Conservation (phyloP, 2,797 vertebrate genomes). For the Cryptoblepharus egeriae region DNA sequence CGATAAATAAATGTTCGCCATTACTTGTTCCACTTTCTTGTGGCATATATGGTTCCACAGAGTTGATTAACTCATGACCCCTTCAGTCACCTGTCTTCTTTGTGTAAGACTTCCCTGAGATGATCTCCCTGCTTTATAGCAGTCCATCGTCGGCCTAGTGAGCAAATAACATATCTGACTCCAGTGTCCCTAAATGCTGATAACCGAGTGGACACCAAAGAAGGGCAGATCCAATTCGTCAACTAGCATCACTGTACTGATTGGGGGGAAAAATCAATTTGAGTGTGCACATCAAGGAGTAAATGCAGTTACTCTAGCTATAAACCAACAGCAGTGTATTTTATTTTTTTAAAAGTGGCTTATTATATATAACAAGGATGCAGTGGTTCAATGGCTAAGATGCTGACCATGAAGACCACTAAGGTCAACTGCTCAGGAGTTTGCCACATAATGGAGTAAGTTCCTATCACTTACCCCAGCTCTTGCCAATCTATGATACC, state of each 20-base stretch:
- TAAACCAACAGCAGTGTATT: neutral
- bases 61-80: neutral
- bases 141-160: neutral
- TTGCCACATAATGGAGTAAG: too few relatives aligned
- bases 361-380: too few relatives aligned
- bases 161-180: constrained; percentile 13
- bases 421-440: too few relatives aligned
- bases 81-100: neutral
- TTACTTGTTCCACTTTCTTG: neutral
- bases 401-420: too few relatives aligned
- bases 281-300: neutral
- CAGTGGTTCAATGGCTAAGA: too few relatives aligned
- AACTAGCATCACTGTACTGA: neutral
- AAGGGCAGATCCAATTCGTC: neutral
- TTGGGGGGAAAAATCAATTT: neutral
- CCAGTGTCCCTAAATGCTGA: constrained; percentile 1
- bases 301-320: neutral
- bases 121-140: neutral
- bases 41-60: neutral
- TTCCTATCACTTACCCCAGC: too few relatives aligned
- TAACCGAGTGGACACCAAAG: neutral
- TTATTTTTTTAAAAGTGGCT: neutral
- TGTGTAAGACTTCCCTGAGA: neutral
- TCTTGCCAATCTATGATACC: too few relatives aligned
- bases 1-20: neutral